Evolutionary conservation across 2,888 invertebrate species (phyloP).

Genomic region (Platypus cylindrus): DNA sequence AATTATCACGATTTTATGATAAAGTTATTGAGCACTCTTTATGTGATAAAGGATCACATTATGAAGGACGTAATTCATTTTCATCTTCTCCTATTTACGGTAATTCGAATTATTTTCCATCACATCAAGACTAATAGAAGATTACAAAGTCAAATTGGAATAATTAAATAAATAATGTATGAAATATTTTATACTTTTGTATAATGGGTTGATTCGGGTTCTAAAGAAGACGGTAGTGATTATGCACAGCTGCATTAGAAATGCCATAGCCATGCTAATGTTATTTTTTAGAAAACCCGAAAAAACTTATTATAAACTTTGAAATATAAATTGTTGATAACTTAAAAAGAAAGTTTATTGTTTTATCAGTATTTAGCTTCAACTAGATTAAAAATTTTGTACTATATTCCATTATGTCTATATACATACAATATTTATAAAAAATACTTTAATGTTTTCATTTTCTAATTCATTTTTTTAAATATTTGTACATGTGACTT

Average conservation of each 20-base stretch:
- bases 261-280: background rate
- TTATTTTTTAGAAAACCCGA: background rate
- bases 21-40: constrained; percentile 54
- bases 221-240: too few species aligned
- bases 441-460: background rate
- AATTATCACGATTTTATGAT: constrained; percentile 88
- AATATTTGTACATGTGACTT: constrained; percentile 39
- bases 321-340: background rate
- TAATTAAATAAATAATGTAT: too few species aligned
- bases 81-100: constrained; percentile 28
- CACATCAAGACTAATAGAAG: constrained; percentile 24
- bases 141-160: background rate
- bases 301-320: background rate
- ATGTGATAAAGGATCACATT: constrained; percentile 28
- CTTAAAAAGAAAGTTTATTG: background rate
- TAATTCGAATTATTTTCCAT: constrained; percentile 32
- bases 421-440: background rate
- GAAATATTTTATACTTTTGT: too few species aligned
- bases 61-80: constrained; percentile 28
- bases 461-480: constrained; percentile 4
- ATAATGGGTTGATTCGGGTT: too few species aligned
- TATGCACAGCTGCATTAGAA: too few species aligned
- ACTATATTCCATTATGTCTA: too few species aligned
- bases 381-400: too few species aligned
- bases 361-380: background rate